phyloP scores from a whole-genome alignment of 2,797 vertebrate genomes.

The Gymnocypris eckloni region DNA sequence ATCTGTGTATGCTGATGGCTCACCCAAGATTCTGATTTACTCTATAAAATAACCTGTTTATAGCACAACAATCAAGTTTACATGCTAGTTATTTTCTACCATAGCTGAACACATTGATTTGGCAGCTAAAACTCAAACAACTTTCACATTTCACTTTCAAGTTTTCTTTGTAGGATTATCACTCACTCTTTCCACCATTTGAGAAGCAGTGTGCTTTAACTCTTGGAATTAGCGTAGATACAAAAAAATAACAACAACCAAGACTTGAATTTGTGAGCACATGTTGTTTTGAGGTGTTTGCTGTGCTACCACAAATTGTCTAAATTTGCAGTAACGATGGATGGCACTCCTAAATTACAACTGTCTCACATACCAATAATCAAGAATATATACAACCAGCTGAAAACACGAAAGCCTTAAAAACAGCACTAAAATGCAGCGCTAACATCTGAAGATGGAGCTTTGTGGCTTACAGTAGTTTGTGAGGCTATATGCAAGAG shows the following conservation, averaged over 20 bases:
- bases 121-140: background rate
- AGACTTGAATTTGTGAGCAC: background rate
- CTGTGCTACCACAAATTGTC: background rate
- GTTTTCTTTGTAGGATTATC: constrained; percentile 9
- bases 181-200: background rate
- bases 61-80: background rate
- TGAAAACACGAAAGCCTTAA: background rate
- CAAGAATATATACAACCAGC: background rate
- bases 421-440: background rate
- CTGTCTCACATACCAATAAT: background rate
- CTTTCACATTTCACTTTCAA: background rate
- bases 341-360: background rate
- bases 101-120: background rate
- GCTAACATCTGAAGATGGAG: background rate
- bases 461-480: background rate
- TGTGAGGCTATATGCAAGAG: too few relatives aligned
- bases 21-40: background rate
- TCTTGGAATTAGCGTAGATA: too few relatives aligned
- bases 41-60: constrained; percentile 25
- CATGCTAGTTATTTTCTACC: background rate
- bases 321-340: background rate
- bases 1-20: constrained; percentile 4
- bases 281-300: constrained; percentile 1
- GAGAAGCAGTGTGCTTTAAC: too few relatives aligned
- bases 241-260: background rate